Base-by-base conservation (phyloP, 2,113 vertebrate genomes). In the Peromyscus californicus region DNA sequence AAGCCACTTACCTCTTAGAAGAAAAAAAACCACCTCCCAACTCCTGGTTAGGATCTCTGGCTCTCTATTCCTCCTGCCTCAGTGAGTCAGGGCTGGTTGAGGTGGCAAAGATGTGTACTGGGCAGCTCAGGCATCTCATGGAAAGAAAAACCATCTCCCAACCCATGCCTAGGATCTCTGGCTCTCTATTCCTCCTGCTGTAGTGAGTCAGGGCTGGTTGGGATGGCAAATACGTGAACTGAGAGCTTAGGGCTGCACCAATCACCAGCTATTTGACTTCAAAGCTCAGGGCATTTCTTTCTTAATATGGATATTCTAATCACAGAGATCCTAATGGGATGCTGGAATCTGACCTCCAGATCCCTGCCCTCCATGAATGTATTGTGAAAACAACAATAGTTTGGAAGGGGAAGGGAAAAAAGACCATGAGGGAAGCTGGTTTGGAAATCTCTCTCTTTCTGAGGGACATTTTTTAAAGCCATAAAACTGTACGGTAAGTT, bases 391-490 rank as follows among this genome's bases (percentile, higher is more conserved):
- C 93, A 93, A 74, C 69, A 65, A 45, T 51, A 84, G 26, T 59
- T 19, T 63, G 61, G 79, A 83, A 94, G 59, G 63, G 39, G 42
- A 24, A 85, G 29, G 8, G 31, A 24, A 85, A 84, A 89, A 86
- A 69, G 29, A 78, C 76, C 76, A 48, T 12, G 45, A 91, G 33
- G 57, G 63, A 54, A 76, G 4, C 63, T 96, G 78, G 89, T 96
- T 96, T 92, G 75, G 97, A 96, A 97, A 82, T 95, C 92, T 90
- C 63, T 97, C 92, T 65, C 85, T 97, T 94, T 97, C 89, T 89
- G n/a, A 92, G 80, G 63, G 76, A 75, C n/a, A 42, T 91, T 84
- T 89, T 95, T 97, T 88, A 90, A 92, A 78, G 61, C 90, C 70
- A 42, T 95, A 63, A 92, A 97, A 96, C 54, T 74, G 72, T 88